phyloP scores from a whole-genome alignment of 92 coral and sea anemone species.

The Galaxea fascicularis region DNA sequence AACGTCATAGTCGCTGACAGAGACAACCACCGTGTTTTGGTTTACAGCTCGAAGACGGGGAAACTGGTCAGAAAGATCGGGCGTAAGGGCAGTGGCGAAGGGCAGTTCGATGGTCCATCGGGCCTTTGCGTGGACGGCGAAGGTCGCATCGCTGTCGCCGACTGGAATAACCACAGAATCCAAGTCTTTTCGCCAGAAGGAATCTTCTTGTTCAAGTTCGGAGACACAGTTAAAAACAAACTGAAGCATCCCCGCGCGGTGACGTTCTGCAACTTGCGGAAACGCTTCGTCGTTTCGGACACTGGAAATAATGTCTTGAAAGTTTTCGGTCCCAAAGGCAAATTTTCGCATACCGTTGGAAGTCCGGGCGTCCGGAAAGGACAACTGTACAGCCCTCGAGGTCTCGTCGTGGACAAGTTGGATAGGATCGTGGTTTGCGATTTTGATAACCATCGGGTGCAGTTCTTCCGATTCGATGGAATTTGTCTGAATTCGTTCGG shows the following conservation, averaged over 20 bases:
- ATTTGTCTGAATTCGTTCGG: conserved; percentile 82
- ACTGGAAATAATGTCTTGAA: conserved; percentile 87
- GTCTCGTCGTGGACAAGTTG: conserved; percentile 69
- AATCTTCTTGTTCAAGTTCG: conserved; percentile 78
- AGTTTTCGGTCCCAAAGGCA: conserved; percentile 83
- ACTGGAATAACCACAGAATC: conserved; percentile 90
- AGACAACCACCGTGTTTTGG: conserved; percentile 81
- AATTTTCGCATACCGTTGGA: conserved; percentile 72
- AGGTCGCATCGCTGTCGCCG: conserved; percentile 82
- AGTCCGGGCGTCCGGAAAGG: conserved; percentile 86
- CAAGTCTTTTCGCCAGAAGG: conserved; percentile 84
- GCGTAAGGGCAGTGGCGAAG: conserved; percentile 70
- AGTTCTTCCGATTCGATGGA: conserved; percentile 83
- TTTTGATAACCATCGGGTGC: conserved; percentile 89
- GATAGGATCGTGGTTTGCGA: conserved; percentile 85
- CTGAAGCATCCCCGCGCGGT: conserved; percentile 89
- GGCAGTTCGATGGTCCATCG: conserved; percentile 84
- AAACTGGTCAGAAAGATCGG: conserved; percentile 83
- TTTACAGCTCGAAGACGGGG: conserved; percentile 82
- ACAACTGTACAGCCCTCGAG: conserved; percentile 87
- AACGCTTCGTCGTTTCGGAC: conserved; percentile 83
- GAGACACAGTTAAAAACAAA: conserved; percentile 64
- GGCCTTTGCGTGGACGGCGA: conserved; percentile 74
- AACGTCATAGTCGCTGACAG: conserved; percentile 83
- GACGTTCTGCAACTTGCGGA: conserved; percentile 63